Evolutionary conservation across 1,140 invertebrate genomes (phyloP), one percentile per base, ranked within the genome.

Genomic region (Trypoxylus dichotomus): DNA sequence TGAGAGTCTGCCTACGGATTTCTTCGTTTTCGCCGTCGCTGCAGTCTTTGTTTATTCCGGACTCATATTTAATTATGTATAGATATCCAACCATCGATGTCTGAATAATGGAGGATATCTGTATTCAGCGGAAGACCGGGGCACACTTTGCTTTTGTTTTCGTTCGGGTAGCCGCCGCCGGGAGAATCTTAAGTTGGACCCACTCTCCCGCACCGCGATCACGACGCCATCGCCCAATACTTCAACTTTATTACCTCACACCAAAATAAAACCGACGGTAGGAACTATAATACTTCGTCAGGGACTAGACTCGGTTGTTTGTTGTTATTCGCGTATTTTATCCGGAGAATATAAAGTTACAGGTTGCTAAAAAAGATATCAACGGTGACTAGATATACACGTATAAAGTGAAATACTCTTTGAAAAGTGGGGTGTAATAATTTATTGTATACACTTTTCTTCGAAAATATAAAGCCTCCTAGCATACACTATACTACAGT

Each of bases 31-130:
- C 60, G 41, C 41, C 21, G 24, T 7, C 25, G 13, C 19, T 37
- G 41, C 72, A 74, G 74, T 79, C 76, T 79, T 79, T 79, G 79
- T 79, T 79, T 79, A 79, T 79, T 79, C 79, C 79, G 78, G 68
- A 54, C 76, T 76, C 79, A 79, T 79, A 79, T 79, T 79, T 79
- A 79, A 79, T 79, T 79, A 79, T 79, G 79, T 79, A 79, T 79
- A 79, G 79, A 78, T 72, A 47, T 76, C 47, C 79, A 79, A 77
- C 79, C 79, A 79, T 79, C 79, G 77, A 78, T 79, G 77, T 79
- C 79, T 79, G 79, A 79, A 78, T 79, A 79, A 79, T 79, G 79
- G 79, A 79, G 68, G 79, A 73, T 74, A 79, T 79, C 79, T 79
- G 77, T 79, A 79, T 79, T 75, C 79, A 78, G 77, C 54, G 79